A percentile compares a stretch with the other conserved stretches of the same genome.
phyloP scores from a whole-genome alignment of 2,113 vertebrate species.

The Promerops cafer region DNA sequence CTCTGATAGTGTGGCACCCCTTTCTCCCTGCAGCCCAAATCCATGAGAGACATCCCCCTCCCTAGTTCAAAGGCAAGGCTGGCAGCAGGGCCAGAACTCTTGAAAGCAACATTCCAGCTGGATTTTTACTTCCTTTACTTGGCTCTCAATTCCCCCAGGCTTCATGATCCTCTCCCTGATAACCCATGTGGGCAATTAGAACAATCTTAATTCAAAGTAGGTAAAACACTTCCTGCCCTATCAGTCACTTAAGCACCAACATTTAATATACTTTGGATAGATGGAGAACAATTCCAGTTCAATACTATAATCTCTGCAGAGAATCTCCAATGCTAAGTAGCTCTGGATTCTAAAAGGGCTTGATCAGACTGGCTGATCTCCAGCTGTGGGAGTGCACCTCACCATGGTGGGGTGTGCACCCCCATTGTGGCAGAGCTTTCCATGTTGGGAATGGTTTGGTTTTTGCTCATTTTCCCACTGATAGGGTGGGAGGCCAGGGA shows the following conservation, averaged over 20 bases:
- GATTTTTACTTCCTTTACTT: background rate
- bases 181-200: background rate
- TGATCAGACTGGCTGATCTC: background rate
- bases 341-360: background rate
- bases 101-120: background rate
- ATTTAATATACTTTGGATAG: background rate
- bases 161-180: fast-evolving
- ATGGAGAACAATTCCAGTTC: background rate
- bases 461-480: no score
- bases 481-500: no score
- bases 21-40: background rate
- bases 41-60: background rate
- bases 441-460: no score
- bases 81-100: background rate
- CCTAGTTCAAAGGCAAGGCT: background rate
- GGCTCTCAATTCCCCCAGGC: background rate
- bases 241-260: background rate
- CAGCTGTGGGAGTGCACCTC: no score
- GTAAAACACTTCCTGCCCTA: background rate
- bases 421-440: no score
- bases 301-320: background rate
- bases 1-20: background rate
- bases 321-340: background rate
- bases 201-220: background rate
- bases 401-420: no score